These are phyloP conservation scores for Ametastegia equiseti DNA, from an alignment of 2,888 invertebrate species.

Conservation along the genomic window DNA sequence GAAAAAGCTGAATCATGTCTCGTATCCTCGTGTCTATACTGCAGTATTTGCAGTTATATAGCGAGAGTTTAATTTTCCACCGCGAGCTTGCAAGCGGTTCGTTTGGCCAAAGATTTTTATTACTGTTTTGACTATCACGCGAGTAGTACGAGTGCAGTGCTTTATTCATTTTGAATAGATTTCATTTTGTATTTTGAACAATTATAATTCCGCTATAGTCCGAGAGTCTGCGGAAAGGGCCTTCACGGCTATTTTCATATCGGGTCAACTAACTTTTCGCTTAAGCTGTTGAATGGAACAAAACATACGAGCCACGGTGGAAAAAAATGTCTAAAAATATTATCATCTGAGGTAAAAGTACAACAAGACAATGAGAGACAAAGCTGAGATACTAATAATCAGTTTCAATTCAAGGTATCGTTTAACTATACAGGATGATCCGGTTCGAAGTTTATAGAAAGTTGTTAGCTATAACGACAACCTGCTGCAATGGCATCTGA, in stretches of 20 bases:
- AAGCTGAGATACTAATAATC: not conserved
- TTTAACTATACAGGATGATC: too few relatives aligned
- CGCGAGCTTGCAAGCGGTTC: not conserved
- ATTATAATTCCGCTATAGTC: not conserved
- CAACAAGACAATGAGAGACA: not conserved
- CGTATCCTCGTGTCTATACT: not conserved
- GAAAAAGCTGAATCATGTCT: conserved; percentile 63
- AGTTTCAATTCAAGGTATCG: not conserved
- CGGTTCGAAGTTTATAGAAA: too few relatives aligned
- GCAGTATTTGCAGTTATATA: not conserved
- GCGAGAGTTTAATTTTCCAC: not conserved
- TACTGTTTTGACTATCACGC: not conserved
- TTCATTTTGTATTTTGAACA: not conserved
- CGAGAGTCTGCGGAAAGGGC: conserved; percentile 7
- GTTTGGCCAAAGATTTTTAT: not conserved
- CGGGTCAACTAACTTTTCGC: not conserved
- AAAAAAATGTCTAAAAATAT: not conserved
- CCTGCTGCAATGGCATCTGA: not conserved
- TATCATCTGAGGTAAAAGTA: not conserved
- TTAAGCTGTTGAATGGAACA: conserved; percentile 10
- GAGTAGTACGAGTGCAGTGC: not conserved
- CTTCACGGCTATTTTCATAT: conserved; percentile 29
- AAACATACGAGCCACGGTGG: not conserved
- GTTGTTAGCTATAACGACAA: not conserved
- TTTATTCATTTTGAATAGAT: not conserved